Base-by-base conservation (phyloP, 2,888 invertebrate species). In the Diaprepes abbreviatus region DNA sequence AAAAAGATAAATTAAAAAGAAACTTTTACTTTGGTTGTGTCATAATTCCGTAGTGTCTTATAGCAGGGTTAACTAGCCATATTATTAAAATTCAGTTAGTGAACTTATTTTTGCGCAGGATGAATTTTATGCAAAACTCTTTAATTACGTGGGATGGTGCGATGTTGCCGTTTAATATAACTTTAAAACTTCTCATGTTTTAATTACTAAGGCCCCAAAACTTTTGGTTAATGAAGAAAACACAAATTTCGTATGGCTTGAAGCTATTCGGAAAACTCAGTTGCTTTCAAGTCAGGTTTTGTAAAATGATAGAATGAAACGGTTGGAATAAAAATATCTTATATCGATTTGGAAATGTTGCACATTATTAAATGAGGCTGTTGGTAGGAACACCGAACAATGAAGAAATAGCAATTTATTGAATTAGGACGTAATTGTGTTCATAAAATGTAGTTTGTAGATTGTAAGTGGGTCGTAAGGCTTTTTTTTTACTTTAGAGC, bases 31-130 rank as follows among this genome's bases (percentile, higher is more conserved):
- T 28, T 50, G 28, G 28, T 14, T 24, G 40, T 43, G 14, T 28
- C 7, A 50, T 28, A 50, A 50, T 50, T 50, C 28, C 9, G 48
- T 7, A 21, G 12, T 28, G 14, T 50, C 48, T 50, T 28, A 50
- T 50, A 28, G 28, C 24, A 28, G 12, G 28, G 48, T 50, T 50
- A 50, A 50, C 48, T 50, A 50, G 14, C 48, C 48, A 12, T 24
- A 35, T 68, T 68, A 63, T 68, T 68, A 70, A 66, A 70, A 70
- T 62, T 59, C 70, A 70, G 60, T 65, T 70, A 58, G 17, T 28
- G 17, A 50, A 60, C 54, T 68, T 63, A 50, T 55, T 68, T 68
- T 68, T 57, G 43, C 35, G 38, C 57, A 36, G 19, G 48, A 59
- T 65, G 65, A 58, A 31, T 63, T 66, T 63, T 65, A 65, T 65